Evolutionary conservation across 2,797 vertebrate genomes (phyloP), one percentile per base, ranked within the genome.

Genomic region (Podarcis siculus): DNA sequence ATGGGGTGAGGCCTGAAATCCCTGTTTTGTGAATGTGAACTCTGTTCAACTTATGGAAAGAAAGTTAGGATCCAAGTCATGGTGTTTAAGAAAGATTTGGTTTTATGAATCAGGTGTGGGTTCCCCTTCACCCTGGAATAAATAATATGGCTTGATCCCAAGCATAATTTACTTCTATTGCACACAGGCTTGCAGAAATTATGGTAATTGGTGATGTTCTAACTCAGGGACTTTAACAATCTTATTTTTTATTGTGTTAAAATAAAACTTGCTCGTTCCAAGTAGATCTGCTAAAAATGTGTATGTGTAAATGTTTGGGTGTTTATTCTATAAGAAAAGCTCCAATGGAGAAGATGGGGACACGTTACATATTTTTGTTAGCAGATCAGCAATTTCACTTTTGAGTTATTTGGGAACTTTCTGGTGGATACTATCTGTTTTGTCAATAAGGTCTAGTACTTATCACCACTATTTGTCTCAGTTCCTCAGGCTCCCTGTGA

Each of bases 161-260:
- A 83, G 92, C 45, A 83, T 93, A 92, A 15, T 19, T 23, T 82
- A 79, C 87, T 87, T 30, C 17, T 35, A n/a, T 75, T 21, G n/a
- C 25, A 55, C 5, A 80, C n/a, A 67, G 30, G 12, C 7, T 82
- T 27, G 3, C 66, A 79, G 23, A 35, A 23, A 69, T 79, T 69
- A n/a, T n/a, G n/a, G n/a, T n/a, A 23, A 37, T n/a, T n/a, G 78
- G n/a, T 1, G 17, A 32, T 27, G 45, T 79, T 35, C n/a, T 69
- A 17, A 32, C 67, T 82, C 61, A 67, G 61, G 61, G 30, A 67
- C 2, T 13, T 67, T 37, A 25, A 82, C 61, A 7, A 42, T 39
- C 32, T 64, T 55, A 55, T 25, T 80, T 64, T 5, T 30, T 9
- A 27, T 25, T 27, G 25, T 39, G 13, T 83, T 73, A 75, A 61